Percentiles rank a stretch among this genome's conserved stretches.
Conservation (phyloP, 2,888 invertebrate species). For the Theodoxus fluviatilis region DNA sequence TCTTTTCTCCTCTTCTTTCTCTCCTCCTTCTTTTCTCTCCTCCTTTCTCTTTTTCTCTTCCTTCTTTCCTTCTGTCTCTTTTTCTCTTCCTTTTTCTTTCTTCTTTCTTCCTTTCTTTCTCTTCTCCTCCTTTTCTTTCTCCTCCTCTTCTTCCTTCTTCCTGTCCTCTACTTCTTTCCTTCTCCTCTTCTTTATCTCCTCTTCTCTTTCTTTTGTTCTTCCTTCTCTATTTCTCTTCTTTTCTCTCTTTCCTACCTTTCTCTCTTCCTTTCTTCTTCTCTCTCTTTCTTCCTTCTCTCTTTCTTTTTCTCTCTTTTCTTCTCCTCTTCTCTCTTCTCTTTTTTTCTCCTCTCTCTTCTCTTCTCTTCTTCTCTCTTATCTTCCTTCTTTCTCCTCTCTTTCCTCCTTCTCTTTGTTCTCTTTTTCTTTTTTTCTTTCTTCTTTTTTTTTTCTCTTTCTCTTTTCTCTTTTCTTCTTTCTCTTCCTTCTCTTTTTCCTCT, state of each 20-base stretch:
- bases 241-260: too few species aligned
- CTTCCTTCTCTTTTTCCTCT: background rate
- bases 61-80: background rate
- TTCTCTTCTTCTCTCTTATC: background rate
- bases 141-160: background rate
- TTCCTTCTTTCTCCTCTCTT: background rate
- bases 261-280: background rate
- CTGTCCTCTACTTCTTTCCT: background rate
- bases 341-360: background rate
- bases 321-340: background rate
- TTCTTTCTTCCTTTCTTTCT: background rate
- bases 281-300: background rate
- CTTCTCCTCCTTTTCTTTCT: background rate
- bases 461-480: background rate
- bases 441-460: background rate
- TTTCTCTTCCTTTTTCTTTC: background rate
- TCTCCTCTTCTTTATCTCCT: background rate
- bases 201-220: background rate
- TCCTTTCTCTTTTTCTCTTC: background rate
- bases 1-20: constrained; percentile 1
- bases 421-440: background rate
- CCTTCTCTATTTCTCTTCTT: background rate
- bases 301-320: background rate
- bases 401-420: background rate
- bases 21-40: constrained; percentile 1